Base-by-base conservation (phyloP, 2,888 invertebrate species). In the Crioceris asparagi region DNA sequence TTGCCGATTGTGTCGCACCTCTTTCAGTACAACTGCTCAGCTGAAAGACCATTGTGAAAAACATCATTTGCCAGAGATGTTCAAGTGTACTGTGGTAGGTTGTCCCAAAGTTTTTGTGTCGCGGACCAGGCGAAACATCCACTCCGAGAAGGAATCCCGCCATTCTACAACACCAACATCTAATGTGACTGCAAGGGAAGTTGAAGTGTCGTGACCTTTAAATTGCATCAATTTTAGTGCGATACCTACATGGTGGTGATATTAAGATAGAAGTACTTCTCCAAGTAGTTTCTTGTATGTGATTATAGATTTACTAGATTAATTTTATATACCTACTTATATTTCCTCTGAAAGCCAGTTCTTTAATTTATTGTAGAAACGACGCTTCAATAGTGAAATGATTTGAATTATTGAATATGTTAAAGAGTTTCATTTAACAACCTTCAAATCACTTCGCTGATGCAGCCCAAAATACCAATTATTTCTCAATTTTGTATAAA, bases 91-190 rank as follows among this genome's bases (percentile, higher is more conserved):
- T n/a, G 69, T 83, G 33, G 73, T 72, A 39, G 83, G 83, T 10
- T 85, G 86, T 63, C 77, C 76, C 33, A 79, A 83, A 51, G 77
- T 82, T 32, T 87, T 86, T 64, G 77, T 81, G 42, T 83, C 85
- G 8, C 71, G 80, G 49, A 82, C 83, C 45, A 79, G 80, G 48
- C 72, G 86, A 43, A 85, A 84, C 57, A 70, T 77, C 32, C 86
- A 86, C 62, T 76, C 79, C 41, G 81, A 82, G 52, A 75, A 77
- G 49, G 78, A 79, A 45, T 64, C 66, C 40, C 59, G 73, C 16
- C 74, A 74, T 49, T 49, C 49, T 29, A 55, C 52, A 57, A 62
- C 45, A 57, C 67, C 47, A 62, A 27, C 14, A 7, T 7, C 7
- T 27, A 27, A 12, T 10, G 27, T 12, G 12, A n/a, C 27, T 11